Conservation (phyloP, 1,140 invertebrate genomes). For the Heliothis virescens region DNA sequence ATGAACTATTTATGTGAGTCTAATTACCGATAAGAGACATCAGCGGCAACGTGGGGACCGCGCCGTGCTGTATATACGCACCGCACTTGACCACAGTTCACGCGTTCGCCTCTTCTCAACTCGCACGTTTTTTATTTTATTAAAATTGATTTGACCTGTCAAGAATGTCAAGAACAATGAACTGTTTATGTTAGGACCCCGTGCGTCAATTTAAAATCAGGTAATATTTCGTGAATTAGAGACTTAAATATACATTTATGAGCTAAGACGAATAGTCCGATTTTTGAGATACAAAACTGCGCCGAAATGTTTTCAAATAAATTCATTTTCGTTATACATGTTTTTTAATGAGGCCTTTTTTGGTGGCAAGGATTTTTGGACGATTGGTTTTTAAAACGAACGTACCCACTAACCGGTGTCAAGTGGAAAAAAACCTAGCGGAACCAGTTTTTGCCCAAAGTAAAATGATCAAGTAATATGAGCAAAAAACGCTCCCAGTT, state of each 20-base stretch:
- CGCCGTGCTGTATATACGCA: slow-evolving; percentile 68
- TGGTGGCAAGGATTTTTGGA: neutral
- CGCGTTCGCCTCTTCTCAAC: slow-evolving; percentile 58
- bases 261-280: too few relatives aligned
- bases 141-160: slow-evolving; percentile 70
- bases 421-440: neutral
- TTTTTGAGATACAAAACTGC: too few relatives aligned
- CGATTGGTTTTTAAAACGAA: neutral
- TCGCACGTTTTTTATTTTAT: slow-evolving; percentile 75
- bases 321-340: too few relatives aligned
- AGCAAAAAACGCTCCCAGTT: neutral
- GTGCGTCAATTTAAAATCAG: neutral
- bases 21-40: slow-evolving; percentile 72
- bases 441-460: neutral
- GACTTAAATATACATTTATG: too few relatives aligned
- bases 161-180: slow-evolving; percentile 58
- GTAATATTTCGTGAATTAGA: neutral
- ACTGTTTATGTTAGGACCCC: slow-evolving; percentile 11
- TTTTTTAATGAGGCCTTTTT: neutral
- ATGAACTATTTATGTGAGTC: slow-evolving; percentile 72
- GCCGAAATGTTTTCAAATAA: too few relatives aligned
- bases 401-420: neutral
- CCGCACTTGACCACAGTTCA: slow-evolving; percentile 60
- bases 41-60: slow-evolving; percentile 74
- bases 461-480: neutral